phyloP scores from a whole-genome alignment of 92 coral and sea anemone species.

The Heliopora coerulea region DNA sequence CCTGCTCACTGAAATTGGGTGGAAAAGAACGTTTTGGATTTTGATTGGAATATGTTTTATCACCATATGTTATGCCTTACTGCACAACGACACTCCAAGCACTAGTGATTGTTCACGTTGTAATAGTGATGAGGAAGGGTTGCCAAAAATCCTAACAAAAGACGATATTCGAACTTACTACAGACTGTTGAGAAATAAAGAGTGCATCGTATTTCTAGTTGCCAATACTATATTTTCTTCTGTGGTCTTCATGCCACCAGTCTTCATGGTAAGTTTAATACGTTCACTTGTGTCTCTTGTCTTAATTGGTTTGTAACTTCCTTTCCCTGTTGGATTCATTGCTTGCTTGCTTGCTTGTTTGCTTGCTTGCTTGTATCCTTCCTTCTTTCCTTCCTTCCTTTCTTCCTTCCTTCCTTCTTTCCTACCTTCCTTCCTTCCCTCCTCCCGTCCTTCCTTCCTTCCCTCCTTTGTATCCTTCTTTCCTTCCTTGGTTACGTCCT shows the following conservation, averaged over 20 bases:
- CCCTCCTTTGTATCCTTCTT: too few relatives aligned
- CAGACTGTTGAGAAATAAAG: constrained; percentile 26
- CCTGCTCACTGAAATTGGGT: constrained; percentile 43
- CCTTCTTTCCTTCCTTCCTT: too few relatives aligned
- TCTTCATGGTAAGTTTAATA: constrained; percentile 46
- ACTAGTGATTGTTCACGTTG: not conserved
- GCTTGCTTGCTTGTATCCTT: too few relatives aligned
- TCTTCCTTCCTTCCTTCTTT: too few relatives aligned
- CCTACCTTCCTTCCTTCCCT: too few relatives aligned
- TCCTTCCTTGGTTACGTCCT: too few relatives aligned
- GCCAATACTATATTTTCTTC: constrained; percentile 5
- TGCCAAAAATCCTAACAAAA: not conserved
- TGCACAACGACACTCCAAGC: not conserved
- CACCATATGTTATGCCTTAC: not conserved
- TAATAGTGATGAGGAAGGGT: not conserved
- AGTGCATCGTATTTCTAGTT: constrained; percentile 33
- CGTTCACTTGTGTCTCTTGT: not conserved
- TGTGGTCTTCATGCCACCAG: constrained; percentile 48
- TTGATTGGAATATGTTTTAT: constrained; percentile 32
- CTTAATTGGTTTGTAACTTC: too few relatives aligned
- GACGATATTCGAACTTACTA: constrained; percentile 17
- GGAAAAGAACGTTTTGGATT: constrained; percentile 47
- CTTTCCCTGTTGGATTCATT: too few relatives aligned
- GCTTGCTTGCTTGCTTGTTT: too few relatives aligned
- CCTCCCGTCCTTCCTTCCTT: too few relatives aligned